Conservation (phyloP, 2,113 vertebrate species). For the Haemorhous mexicanus region DNA sequence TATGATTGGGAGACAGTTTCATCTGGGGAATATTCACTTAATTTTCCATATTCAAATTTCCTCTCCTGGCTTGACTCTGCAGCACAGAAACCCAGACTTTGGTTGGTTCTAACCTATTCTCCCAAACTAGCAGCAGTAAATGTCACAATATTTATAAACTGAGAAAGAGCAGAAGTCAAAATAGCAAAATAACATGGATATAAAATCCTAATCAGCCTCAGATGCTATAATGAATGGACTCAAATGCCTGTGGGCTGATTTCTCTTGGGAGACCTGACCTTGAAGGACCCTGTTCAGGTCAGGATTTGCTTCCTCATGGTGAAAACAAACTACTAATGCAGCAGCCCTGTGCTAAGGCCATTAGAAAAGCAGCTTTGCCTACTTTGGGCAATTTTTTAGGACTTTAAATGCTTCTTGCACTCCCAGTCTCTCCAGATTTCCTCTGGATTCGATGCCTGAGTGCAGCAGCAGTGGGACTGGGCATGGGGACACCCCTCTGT, state of each 20-base stretch:
- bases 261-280: neutral
- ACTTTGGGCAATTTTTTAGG: neutral
- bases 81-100: neutral
- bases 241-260: neutral
- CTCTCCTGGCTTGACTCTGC: neutral
- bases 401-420: neutral
- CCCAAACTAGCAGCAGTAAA: conserved; percentile 25
- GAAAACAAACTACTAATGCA: neutral
- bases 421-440: fast-evolving
- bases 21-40: conserved; percentile 44
- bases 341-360: neutral
- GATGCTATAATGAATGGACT: neutral
- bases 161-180: conserved; percentile 5
- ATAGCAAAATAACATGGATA: conserved; percentile 29
- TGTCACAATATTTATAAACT: conserved; percentile 57
- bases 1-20: conserved; percentile 50
- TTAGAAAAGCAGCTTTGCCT: neutral
- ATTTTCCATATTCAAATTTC: conserved; percentile 56
- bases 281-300: neutral
- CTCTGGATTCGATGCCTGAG: neutral
- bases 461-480: neutral
- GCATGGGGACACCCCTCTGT: neutral
- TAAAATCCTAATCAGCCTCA: neutral
- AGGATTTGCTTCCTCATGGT: neutral
- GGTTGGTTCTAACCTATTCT: neutral